These are phyloP conservation scores for Tenthredo mesomela DNA, from an alignment of 2,888 invertebrate genomes.

Conservation along the genomic window DNA sequence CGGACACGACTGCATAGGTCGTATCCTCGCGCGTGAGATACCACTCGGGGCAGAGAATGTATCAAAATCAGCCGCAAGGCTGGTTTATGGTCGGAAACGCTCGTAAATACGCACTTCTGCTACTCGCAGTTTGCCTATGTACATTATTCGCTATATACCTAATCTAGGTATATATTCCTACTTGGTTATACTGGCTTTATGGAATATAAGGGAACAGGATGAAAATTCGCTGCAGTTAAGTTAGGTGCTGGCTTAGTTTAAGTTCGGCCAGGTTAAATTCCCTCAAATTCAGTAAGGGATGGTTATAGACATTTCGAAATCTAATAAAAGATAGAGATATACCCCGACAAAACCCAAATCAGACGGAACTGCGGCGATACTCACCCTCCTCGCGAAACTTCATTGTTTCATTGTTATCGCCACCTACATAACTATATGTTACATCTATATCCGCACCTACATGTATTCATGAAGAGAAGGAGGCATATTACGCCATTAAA, in stretches of 20 bases:
- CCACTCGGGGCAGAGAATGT: constrained; percentile 76
- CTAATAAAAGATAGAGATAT: constrained; percentile 44
- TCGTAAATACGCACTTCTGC: constrained; percentile 78
- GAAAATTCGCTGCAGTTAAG: constrained; percentile 27
- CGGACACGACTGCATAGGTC: constrained; percentile 73
- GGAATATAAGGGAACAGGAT: background rate
- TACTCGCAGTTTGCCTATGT: constrained; percentile 63
- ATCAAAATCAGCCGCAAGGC: constrained; percentile 78
- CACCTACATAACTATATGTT: background rate
- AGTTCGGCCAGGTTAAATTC: constrained; percentile 8
- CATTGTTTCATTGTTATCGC: constrained; percentile 35
- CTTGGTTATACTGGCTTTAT: background rate
- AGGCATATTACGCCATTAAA: background rate
- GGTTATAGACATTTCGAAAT: constrained; percentile 11
- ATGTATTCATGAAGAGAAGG: background rate
- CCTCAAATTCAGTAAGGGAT: background rate
- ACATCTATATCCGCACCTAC: background rate
- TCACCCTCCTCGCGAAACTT: constrained; percentile 14
- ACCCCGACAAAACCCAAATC: constrained; percentile 36
- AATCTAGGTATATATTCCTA: background rate
- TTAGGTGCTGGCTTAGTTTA: background rate
- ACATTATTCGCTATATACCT: constrained; percentile 16
- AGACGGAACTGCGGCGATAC: constrained; percentile 31
- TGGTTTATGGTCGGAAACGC: constrained; percentile 78
- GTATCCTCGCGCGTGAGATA: constrained; percentile 77